Conservation (phyloP, 2,113 vertebrate species). For the Platycercus adscitus region DNA sequence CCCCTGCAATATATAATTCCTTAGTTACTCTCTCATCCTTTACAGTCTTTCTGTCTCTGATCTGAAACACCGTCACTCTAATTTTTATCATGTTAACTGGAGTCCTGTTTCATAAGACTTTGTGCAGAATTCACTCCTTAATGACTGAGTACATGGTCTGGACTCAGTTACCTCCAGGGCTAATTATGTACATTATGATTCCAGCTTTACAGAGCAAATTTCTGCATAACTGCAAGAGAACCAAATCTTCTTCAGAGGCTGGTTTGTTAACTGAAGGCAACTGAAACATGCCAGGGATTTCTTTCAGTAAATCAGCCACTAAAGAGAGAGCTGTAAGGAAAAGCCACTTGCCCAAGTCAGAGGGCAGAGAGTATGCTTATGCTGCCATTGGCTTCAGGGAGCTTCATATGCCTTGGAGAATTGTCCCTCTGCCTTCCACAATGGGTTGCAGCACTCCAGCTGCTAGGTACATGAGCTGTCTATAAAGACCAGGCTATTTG, state of each 20-base stretch:
- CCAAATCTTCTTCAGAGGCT: background rate
- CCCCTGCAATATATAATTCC: background rate
- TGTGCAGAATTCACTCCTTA: background rate
- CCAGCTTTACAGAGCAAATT: background rate
- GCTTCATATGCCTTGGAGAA: background rate
- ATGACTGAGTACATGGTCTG: background rate
- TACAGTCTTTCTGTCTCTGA: background rate
- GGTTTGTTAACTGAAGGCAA: background rate
- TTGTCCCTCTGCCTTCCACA: background rate
- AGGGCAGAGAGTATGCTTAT: background rate
- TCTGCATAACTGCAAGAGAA: background rate
- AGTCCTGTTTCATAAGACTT: background rate
- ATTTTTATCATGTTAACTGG: background rate
- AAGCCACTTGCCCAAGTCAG: background rate
- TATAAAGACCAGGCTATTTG: background rate
- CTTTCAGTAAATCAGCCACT: background rate
- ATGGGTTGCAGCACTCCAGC: background rate
- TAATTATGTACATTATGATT: background rate
- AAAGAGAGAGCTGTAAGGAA: background rate
- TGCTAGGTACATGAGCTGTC: background rate
- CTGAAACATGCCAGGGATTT: background rate
- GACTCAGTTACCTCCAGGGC: background rate
- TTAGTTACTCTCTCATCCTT: background rate
- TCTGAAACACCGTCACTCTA: background rate
- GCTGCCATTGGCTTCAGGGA: background rate